These are phyloP conservation scores for Pelodytes ibericus DNA, from an alignment of 2,797 vertebrate genomes.

Conservation along the genomic window DNA sequence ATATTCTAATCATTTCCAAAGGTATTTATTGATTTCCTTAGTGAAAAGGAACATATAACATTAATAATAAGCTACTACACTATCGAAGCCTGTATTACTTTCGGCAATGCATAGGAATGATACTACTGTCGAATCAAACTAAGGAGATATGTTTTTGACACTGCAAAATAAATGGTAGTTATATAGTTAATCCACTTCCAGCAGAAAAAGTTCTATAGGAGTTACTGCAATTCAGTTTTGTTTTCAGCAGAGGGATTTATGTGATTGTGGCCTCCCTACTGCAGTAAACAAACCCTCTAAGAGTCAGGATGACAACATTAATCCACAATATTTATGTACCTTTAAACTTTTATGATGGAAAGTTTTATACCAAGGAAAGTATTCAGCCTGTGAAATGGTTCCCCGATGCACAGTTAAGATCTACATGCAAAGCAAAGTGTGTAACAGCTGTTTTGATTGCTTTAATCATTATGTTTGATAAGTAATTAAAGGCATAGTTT, in stretches of 20 bases:
- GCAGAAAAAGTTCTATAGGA: slow-evolving; percentile 16
- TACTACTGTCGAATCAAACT: no score
- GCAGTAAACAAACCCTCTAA: slow-evolving; percentile 39
- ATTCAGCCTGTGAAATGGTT: slow-evolving; percentile 44
- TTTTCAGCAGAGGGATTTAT: slow-evolving; percentile 41
- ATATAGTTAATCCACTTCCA: neutral
- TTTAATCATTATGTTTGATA: slow-evolving; percentile 11
- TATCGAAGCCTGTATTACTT: no score
- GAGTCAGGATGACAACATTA: slow-evolving; percentile 35
- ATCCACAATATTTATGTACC: slow-evolving; percentile 31
- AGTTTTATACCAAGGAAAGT: slow-evolving; percentile 41
- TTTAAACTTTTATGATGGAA: slow-evolving; percentile 52
- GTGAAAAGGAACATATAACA: no score
- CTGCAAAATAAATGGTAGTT: slow-evolving; percentile 12
- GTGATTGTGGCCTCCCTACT: slow-evolving; percentile 19
- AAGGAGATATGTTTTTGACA: slow-evolving; percentile 26
- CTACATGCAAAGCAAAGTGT: slow-evolving; percentile 27
- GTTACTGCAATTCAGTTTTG: slow-evolving; percentile 19
- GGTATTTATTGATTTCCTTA: no score
- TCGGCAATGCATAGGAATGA: no score
- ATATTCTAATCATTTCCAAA: no score
- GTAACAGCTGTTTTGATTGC: slow-evolving; percentile 27
- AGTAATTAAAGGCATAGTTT: neutral
- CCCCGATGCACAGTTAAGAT: slow-evolving; percentile 29
- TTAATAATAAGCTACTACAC: no score